These are phyloP conservation scores for Prionace glauca DNA, from an alignment of 2,797 vertebrate species.

Conservation along the genomic window DNA sequence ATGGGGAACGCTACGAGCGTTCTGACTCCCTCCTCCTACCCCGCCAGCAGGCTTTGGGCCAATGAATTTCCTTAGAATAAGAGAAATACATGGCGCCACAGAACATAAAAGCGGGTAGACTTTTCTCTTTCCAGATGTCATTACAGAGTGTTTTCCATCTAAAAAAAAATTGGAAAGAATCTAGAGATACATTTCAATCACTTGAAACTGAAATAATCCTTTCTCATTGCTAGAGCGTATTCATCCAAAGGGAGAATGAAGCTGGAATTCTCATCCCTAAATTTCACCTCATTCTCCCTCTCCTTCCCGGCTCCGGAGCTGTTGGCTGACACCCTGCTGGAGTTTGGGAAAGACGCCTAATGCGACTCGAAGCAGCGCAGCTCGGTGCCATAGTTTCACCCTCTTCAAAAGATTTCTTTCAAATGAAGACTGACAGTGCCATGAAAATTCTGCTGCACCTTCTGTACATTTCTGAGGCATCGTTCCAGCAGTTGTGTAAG, in stretches of 20 bases:
- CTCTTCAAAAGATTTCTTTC: neutral
- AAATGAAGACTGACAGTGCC: neutral
- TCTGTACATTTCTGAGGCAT: neutral
- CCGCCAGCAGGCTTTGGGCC: neutral
- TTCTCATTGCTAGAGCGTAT: neutral
- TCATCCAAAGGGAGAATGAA: neutral
- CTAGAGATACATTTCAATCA: neutral
- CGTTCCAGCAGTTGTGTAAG: neutral
- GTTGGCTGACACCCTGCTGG: neutral
- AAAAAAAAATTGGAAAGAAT: conserved; percentile 2
- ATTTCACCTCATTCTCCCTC: neutral
- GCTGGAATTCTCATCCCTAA: neutral
- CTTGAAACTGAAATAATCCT: neutral
- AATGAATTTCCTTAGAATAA: neutral
- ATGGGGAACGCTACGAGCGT: neutral
- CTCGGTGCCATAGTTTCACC: neutral
- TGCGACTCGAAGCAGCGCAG: too few relatives aligned
- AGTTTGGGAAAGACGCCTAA: neutral
- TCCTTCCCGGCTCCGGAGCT: neutral
- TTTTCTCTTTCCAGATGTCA: conserved; percentile 7
- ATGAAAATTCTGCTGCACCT: neutral
- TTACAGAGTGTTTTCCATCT: neutral
- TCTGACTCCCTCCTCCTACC: neutral
- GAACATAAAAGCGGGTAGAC: neutral
- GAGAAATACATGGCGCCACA: neutral